Conservation (phyloP, 1,140 invertebrate species). For the Euglossa dilemma region DNA sequence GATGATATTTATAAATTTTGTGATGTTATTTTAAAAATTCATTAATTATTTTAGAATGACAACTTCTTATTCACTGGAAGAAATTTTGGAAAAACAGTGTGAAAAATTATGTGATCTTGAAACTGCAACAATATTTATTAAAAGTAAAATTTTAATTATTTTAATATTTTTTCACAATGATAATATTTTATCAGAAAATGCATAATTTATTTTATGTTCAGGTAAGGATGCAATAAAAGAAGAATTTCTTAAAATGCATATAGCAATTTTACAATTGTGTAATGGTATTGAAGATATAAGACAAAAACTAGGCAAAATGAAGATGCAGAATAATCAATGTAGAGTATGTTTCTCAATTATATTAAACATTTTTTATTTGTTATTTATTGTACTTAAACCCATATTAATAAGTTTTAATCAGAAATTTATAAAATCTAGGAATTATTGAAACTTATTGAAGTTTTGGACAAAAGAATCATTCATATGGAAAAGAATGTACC, state of each 20-base stretch:
- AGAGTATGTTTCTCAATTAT: conserved; percentile 57
- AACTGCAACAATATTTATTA: not conserved
- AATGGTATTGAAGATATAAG: conserved; percentile 48
- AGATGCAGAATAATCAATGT: conserved; percentile 56
- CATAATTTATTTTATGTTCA: conserved; percentile 25
- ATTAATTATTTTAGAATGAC: not conserved
- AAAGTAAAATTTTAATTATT: conserved; percentile 8
- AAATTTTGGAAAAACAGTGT: conserved; percentile 27
- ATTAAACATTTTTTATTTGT: not conserved
- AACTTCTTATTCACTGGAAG: not conserved
- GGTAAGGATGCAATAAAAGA: conserved; percentile 61
- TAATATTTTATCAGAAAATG: not conserved
- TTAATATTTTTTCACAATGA: not conserved
- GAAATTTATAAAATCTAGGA: conserved; percentile 50
- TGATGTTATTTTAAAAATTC: not conserved
- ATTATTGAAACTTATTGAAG: conserved; percentile 39
- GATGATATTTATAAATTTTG: not conserved
- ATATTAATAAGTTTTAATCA: not conserved
- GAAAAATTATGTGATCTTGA: conserved; percentile 16
- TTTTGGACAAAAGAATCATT: conserved; percentile 57
- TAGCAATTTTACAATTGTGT: conserved; percentile 28
- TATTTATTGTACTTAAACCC: not conserved
- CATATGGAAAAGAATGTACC: conserved; percentile 71
- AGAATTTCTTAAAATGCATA: conserved; percentile 43
- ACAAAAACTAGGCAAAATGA: conserved; percentile 57